Percentiles rank a stretch among this genome's conserved stretches.
These are phyloP conservation scores for Caenorhabditis panamensis DNA, from an alignment of 2,888 invertebrate species.

Conservation along the genomic window DNA sequence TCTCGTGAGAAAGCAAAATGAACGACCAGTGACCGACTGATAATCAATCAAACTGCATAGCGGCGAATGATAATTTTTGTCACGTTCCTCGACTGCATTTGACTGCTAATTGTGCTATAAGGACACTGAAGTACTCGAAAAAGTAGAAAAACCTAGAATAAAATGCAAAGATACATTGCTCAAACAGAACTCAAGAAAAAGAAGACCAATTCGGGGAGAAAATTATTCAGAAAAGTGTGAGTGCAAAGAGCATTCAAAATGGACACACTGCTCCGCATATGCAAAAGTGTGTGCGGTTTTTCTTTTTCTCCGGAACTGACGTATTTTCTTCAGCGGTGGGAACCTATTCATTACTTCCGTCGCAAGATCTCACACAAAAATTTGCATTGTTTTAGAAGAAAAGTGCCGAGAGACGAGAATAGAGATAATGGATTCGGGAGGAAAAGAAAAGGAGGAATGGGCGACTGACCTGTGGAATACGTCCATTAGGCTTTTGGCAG, in stretches of 20 bases:
- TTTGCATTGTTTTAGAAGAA: not conserved
- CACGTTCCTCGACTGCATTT: not conserved
- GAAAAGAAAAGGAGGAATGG: constrained; percentile 9
- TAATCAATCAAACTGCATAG: constrained; percentile 35
- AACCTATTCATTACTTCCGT: constrained; percentile 1
- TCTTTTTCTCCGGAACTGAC: not conserved
- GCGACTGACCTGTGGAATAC: constrained; percentile 13
- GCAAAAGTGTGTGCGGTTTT: constrained; percentile 1
- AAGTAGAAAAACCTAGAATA: not conserved
- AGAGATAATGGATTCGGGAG: constrained; percentile 32
- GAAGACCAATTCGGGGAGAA: too few relatives aligned
- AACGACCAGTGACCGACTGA: constrained; percentile 31
- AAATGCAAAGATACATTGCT: too few relatives aligned
- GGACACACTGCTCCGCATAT: not conserved
- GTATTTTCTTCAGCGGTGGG: not conserved
- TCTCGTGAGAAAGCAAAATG: constrained; percentile 5
- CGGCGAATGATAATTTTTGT: constrained; percentile 18
- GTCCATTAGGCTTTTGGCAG: constrained; percentile 46
- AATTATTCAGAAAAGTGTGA: constrained; percentile 33
- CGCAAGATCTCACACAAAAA: not conserved
- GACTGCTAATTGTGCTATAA: not conserved
- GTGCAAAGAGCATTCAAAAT: constrained; percentile 23
- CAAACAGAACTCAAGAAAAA: not conserved
- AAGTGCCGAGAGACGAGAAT: constrained; percentile 6
- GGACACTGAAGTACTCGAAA: not conserved